These are phyloP conservation scores for Coregonus suidteri DNA, from an alignment of 2,797 vertebrate genomes.

Conservation along the genomic window DNA sequence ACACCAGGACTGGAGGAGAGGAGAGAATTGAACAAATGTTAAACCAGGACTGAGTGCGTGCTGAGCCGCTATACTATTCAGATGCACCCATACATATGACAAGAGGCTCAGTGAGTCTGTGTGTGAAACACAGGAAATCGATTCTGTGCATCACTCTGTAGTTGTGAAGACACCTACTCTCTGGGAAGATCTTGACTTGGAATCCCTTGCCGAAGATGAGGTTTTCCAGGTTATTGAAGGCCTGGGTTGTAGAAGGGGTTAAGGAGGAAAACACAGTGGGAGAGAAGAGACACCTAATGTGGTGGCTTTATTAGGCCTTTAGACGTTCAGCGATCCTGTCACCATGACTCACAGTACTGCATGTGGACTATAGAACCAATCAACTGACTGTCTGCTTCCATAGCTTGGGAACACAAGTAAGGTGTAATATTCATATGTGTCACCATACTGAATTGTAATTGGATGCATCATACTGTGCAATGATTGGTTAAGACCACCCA, in stretches of 20 bases:
- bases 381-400: not conserved
- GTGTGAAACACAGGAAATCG: not conserved
- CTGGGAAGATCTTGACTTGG: conserved; percentile 96
- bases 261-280: not conserved
- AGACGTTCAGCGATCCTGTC: not conserved
- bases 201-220: conserved; percentile 95
- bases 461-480: too few species aligned
- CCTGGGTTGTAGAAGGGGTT: conserved; percentile 68
- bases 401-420: too few species aligned
- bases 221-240: conserved; percentile 96
- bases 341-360: not conserved
- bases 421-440: too few species aligned
- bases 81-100: not conserved
- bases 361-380: not conserved
- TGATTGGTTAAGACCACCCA: too few species aligned
- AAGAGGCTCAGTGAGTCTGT: not conserved
- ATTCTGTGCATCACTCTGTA: not conserved
- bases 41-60: not conserved
- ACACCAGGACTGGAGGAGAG: conserved; percentile 76
- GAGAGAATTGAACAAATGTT: not conserved
- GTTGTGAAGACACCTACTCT: conserved; percentile 83
- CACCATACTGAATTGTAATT: too few species aligned
- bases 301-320: not conserved
- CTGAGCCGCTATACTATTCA: not conserved
- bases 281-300: not conserved